Conservation (phyloP, 2,113 vertebrate species). For the Mobula hypostoma region DNA sequence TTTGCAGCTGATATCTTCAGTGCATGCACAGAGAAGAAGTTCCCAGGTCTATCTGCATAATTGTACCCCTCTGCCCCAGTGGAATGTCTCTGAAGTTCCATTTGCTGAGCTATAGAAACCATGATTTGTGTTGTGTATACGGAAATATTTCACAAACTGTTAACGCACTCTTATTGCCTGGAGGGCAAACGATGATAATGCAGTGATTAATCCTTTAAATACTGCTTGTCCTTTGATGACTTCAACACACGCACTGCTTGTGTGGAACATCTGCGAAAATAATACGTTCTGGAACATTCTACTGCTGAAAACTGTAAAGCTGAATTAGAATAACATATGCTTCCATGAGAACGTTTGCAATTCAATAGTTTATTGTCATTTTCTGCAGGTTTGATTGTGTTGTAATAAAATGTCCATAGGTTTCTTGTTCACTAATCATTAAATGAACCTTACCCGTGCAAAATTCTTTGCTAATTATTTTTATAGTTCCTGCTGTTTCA, state of each 20-base stretch:
- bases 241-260: constrained; percentile 6
- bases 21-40: neutral
- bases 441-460: neutral
- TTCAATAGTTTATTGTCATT: neutral
- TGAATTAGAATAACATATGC: neutral
- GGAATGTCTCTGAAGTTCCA: constrained; percentile 27
- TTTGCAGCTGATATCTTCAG: neutral
- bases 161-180: constrained; percentile 29
- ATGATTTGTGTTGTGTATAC: constrained; percentile 29
- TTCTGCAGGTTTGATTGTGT: constrained; percentile 6
- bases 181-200: neutral
- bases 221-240: neutral
- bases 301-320: constrained; percentile 14
- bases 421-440: neutral
- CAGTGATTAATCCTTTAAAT: constrained; percentile 34
- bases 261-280: constrained; percentile 29
- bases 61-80: neutral
- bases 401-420: neutral
- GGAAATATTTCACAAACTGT: constrained; percentile 33
- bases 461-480: neutral
- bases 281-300: neutral
- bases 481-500: neutral
- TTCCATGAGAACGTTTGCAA: neutral
- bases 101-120: constrained; percentile 26
- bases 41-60: constrained; percentile 8